Base-by-base conservation (phyloP, 2,888 invertebrate genomes). In the Bellardia bayeri region DNA sequence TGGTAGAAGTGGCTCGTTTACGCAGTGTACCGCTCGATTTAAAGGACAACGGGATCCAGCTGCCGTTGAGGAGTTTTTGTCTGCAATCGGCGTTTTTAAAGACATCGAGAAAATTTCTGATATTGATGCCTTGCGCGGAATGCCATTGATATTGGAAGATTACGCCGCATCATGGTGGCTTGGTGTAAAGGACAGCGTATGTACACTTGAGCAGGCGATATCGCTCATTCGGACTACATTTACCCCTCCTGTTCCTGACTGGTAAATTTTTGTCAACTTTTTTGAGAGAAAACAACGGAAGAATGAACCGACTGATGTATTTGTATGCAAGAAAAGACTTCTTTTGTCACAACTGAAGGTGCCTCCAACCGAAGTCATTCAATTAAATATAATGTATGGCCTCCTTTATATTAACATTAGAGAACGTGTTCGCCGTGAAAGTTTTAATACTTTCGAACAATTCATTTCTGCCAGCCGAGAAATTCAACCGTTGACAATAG, bases 81-180 rank as follows among this genome's bases (percentile, higher is more conserved):
- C 83, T 0, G 88, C 87, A 1, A 79, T 89, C 0, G 76, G 45
- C 9, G 83, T 89, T 0, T 88, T 66, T 14, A 89, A 89, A 42
- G 88, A 89, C 3, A 82, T 88, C 9, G 86, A 89, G 40, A 76
- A 76, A 40, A 85, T 89, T 8, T 23, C 54, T 5, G 88, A 90
- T 23, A 23, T 0, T 3, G 75, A 89, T n/a, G 83, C 88, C 5
- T 45, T 89, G 9, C 61, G 82, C n/a, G 87, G 87, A n/a, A 85
- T 89, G 63, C 86, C 88, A 0, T 74, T 89, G 0, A 69, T 88
- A 6, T 42, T 89, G 2, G 76, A 85, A 37, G 89, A 88, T 23
- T 82, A 78, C 68, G 89, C 88, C 4, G 81, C 87, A n/a, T 79
- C 8, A 1, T 89, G 88, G 89, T 89, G 89, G 88, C 71, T 87